Base-by-base conservation (phyloP, 2,797 vertebrate genomes). In the Oceanodroma leucorhoa region DNA sequence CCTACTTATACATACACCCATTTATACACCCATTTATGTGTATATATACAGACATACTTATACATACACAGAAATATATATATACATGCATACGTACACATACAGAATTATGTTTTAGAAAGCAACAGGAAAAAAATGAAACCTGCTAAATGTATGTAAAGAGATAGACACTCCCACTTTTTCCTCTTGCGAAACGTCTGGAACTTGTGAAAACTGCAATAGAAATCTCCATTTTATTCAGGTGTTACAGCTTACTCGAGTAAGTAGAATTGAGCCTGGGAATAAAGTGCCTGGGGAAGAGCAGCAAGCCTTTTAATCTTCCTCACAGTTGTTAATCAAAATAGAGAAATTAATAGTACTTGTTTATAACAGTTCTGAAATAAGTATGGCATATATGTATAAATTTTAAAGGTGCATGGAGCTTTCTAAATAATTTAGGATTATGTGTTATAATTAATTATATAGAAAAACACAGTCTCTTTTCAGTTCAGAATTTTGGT, bases 321-420 rank as follows among this genome's bases (percentile, higher is more conserved):
- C 38, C 83, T 90, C 55, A 27, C 14, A 80, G 40, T 53, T 73
- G 23, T 89, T 95, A 89, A 95, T 94, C 92, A 94, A 95, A 96
- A 94, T 70, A 90, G 46, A 89, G 62, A 82, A 84, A 95, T 92
- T 70, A 95, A 89, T 36, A 70, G 70, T 89, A 77, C 90, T 95
- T 95, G 40, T 82, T 82, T 82, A 7, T 41, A 95, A 95, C 36
- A 91, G 78, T 84, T 82, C 94, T 91, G 62, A 92, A 84, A 54
- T 62, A 85, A 94, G 11, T 83, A 30, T 65, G 57, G 43, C 70
- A 58, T 82, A 16, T 76, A 64, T 82, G 92, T 84, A 70, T 79
- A 34, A 85, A 64, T 79, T 66, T 51, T 84, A 73, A 89, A 95
- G 60, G 19, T 89, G 22, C 24, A 11, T 4, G 1, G 30, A 77